Conservation (phyloP, 1,140 invertebrate species). For the Thaumatotibia leucotreta region DNA sequence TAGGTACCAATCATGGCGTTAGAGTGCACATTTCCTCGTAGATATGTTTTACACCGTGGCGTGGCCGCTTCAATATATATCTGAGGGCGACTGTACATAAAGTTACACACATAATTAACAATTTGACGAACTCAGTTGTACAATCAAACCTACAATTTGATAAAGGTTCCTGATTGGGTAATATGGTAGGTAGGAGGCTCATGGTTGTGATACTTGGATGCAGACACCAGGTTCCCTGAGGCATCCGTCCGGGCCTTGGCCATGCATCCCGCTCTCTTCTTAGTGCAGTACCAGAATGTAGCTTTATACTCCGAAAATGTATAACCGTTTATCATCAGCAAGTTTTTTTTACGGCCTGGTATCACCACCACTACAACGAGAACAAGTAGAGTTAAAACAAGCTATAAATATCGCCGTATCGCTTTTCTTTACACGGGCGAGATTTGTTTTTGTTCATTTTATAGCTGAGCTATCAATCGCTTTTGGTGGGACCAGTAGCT, state of each 20-base stretch:
- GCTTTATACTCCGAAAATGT: slow-evolving; percentile 32
- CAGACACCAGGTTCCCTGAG: slow-evolving; percentile 20
- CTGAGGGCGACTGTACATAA: too few species aligned
- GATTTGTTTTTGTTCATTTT: too few species aligned
- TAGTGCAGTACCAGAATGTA: slow-evolving; percentile 34
- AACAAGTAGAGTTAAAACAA: not conserved
- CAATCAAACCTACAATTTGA: slow-evolving; percentile 25
- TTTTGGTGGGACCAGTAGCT: too few species aligned
- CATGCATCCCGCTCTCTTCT: slow-evolving; percentile 23
- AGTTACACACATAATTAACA: too few species aligned
- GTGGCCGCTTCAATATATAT: too few species aligned
- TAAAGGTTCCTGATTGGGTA: slow-evolving; percentile 29
- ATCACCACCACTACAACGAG: slow-evolving; percentile 28
- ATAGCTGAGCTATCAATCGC: too few species aligned
- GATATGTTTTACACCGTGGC: too few species aligned
- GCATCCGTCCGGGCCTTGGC: slow-evolving; percentile 27
- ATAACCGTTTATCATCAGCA: slow-evolving; percentile 37
- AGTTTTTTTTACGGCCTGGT: slow-evolving; percentile 25
- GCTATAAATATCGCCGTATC: too few species aligned
- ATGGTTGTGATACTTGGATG: slow-evolving; percentile 37
- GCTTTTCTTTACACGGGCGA: too few species aligned
- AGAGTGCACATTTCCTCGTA: too few species aligned
- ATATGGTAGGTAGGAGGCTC: slow-evolving; percentile 31
- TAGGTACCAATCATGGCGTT: too few species aligned
- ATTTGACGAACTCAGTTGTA: too few species aligned